Evolutionary conservation across 2,797 vertebrate genomes (phyloP).

Genomic region (Taeniopygia guttata): DNA sequence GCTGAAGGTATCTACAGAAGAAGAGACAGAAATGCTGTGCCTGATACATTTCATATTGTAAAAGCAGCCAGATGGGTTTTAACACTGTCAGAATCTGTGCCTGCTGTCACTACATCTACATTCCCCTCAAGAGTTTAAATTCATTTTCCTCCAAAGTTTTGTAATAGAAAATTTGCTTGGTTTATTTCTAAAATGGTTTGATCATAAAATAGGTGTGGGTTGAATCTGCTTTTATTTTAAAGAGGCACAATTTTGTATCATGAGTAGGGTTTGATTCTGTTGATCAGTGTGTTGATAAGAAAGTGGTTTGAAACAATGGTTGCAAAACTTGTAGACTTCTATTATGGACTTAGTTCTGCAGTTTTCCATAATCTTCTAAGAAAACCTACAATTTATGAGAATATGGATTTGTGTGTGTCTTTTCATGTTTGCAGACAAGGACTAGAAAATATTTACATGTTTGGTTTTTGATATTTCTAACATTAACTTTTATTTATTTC

Average conservation of each 20-base stretch:
- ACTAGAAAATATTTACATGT: background rate
- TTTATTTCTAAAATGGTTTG: background rate
- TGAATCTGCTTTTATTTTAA: background rate
- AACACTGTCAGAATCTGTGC: rapidly evolving
- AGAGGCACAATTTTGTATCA: background rate
- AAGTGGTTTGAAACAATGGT: background rate
- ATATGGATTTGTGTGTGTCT: background rate
- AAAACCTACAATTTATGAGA: background rate
- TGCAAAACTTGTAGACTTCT: background rate
- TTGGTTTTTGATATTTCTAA: background rate
- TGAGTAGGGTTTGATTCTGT: background rate
- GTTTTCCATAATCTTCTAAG: background rate
- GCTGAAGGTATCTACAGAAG: background rate
- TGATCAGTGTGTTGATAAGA: background rate
- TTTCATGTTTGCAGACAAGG: background rate
- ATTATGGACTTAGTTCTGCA: background rate
- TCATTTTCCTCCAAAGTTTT: background rate
- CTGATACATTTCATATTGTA: background rate
- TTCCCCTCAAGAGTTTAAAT: background rate
- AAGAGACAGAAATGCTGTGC: background rate
- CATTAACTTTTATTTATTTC: background rate
- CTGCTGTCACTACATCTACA: background rate
- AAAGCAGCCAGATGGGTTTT: background rate
- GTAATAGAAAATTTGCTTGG: background rate
- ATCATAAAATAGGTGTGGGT: background rate